Base-by-base conservation (phyloP, 2,113 vertebrate genomes). In the Macrotus californicus region DNA sequence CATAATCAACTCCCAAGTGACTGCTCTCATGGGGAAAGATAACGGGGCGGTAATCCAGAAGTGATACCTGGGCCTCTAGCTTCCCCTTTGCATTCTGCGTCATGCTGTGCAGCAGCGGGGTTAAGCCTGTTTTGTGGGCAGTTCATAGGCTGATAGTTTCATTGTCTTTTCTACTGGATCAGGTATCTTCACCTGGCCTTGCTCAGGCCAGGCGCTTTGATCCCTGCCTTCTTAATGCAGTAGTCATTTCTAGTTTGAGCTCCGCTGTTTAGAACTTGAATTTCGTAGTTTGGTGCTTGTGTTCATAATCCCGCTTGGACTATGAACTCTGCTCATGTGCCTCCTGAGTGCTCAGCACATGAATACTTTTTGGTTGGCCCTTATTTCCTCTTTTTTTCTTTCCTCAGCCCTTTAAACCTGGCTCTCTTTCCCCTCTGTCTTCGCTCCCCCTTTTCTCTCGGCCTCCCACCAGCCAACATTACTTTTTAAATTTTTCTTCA, bases 401-500 rank as follows among this genome's bases (percentile, higher is more conserved):
- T 70, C 79, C 26, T 26, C 89, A 77, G 54, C 54, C 43, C 73
- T n/a, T 93, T 39, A 24, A 73, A 43, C 24, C 76, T 21, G 21
- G 41, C 75, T 16, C 6, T 76, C 36, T 69, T 43, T 39, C 48
- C 14, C 52, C 31, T 77, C 56, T 15, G 1, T 54, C 87, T 46
- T 69, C 34, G 50, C 34, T 50, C 2, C 22, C 1, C 7, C 39
- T 87, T 88, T 92, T n/a, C 15, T 86, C 46, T 69, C 67, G 43
- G 34, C n/a, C 26, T 91, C 21, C 36, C 13, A 16, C 43, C 66
- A 61, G 26, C 82, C 85, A 70, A 87, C 6, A 4, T 67, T 85
- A 26, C 59, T 75, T 87, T 94, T 88, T 24, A 72, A 34, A n/a
- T 96, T 59, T 97, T 93, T 73, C 72, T 97, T 36, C 95, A 99